These are phyloP conservation scores for Heteropelma amictum DNA, from an alignment of 2,888 invertebrate genomes.

Conservation along the genomic window DNA sequence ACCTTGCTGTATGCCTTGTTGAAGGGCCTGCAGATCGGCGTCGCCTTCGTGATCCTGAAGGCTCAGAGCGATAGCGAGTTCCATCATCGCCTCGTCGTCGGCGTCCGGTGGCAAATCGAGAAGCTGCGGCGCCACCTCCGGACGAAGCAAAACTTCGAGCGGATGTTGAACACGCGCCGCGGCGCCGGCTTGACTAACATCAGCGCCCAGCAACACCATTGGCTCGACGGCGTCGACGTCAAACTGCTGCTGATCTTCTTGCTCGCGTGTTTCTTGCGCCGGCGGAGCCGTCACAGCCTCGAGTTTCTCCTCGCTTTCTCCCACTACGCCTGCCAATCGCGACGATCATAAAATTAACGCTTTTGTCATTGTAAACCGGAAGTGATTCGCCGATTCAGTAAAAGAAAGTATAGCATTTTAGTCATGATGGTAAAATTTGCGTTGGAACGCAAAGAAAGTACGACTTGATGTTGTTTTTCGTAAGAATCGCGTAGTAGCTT, in stretches of 20 bases:
- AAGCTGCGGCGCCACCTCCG: slow-evolving; percentile 86
- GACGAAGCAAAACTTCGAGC: slow-evolving; percentile 78
- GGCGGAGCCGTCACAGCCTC: slow-evolving; percentile 63
- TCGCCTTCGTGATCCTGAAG: slow-evolving; percentile 89
- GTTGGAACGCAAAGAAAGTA: too few species aligned
- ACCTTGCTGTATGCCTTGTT: slow-evolving; percentile 80
- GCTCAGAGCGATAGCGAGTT: slow-evolving; percentile 96
- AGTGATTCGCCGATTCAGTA: background rate
- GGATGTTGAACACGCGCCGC: slow-evolving; percentile 69
- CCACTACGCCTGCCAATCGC: slow-evolving; percentile 59
- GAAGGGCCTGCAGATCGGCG: slow-evolving; percentile 71
- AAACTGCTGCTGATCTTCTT: slow-evolving; percentile 80
- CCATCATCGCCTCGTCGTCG: slow-evolving; percentile 98
- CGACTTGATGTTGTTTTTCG: too few species aligned
- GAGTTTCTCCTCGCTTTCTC: slow-evolving; percentile 73
- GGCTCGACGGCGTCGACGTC: slow-evolving; percentile 83
- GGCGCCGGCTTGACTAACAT: slow-evolving; percentile 69
- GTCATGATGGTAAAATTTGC: too few species aligned
- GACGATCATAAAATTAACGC: background rate
- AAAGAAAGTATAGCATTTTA: too few species aligned
- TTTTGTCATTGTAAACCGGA: background rate
- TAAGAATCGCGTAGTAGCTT: background rate
- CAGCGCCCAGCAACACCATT: slow-evolving; percentile 81
- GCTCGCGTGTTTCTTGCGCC: slow-evolving; percentile 78
- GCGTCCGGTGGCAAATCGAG: slow-evolving; percentile 96